Percentiles rank a stretch among this genome's conserved stretches.
phyloP scores from a whole-genome alignment of 2,797 vertebrate species.

The Gymnoscopelus microlampas region DNA sequence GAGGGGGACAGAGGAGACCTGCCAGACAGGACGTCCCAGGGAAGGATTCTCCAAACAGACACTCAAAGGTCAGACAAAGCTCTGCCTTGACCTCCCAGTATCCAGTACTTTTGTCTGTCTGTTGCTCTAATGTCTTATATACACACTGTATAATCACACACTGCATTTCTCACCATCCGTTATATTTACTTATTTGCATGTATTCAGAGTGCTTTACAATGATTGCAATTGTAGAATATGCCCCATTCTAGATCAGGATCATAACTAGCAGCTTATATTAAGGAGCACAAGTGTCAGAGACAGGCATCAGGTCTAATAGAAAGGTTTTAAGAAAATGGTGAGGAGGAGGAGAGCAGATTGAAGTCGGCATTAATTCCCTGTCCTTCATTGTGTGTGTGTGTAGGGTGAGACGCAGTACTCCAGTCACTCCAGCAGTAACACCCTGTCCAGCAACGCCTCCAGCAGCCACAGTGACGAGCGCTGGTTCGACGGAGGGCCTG shows the following conservation, averaged over 20 bases:
- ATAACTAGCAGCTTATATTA: too few relatives aligned
- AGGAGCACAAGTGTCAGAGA: too few relatives aligned
- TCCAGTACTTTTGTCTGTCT: background rate
- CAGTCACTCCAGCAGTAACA: conserved; percentile 96
- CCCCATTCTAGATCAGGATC: too few relatives aligned
- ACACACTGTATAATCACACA: background rate
- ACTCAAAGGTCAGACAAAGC: conserved; percentile 85
- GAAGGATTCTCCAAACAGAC: conserved; percentile 90
- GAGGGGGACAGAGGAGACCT: conserved; percentile 79
- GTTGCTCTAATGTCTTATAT: background rate
- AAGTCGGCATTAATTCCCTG: background rate
- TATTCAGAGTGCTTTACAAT: too few relatives aligned
- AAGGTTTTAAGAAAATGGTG: too few relatives aligned
- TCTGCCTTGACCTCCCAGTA: background rate
- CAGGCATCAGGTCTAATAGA: too few relatives aligned
- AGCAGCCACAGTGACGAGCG: conserved; percentile 93
- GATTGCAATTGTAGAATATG: too few relatives aligned
- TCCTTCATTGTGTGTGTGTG: background rate
- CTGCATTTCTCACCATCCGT: background rate
- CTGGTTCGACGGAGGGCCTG: conserved; percentile 85
- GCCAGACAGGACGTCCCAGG: conserved; percentile 84
- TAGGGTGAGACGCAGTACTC: conserved; percentile 91
- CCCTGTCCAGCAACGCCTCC: conserved; percentile 92
- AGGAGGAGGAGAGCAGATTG: too few relatives aligned
- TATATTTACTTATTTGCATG: too few relatives aligned